A percentile compares a stretch with the other conserved stretches of the same genome.
These are phyloP conservation scores for Erebia epiphron DNA, from an alignment of 2,888 invertebrate genomes.

Conservation along the genomic window DNA sequence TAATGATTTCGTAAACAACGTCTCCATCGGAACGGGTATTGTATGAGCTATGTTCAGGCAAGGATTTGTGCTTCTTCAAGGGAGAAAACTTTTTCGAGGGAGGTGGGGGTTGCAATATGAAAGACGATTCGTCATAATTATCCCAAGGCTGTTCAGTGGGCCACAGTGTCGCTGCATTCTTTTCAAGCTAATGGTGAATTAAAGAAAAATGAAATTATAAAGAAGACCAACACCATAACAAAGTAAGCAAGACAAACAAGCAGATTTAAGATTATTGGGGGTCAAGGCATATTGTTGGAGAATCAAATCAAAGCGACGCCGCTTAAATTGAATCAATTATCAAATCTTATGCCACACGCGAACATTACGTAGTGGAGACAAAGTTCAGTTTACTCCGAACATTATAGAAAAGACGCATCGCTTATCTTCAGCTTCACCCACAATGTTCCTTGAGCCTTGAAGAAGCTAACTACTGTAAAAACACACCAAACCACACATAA, in stretches of 20 bases:
- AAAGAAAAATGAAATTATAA: constrained; percentile 51
- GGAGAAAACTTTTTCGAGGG: constrained; percentile 39
- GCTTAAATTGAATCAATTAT: too few relatives aligned
- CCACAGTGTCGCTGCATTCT: constrained; percentile 65
- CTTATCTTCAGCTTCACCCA: too few relatives aligned
- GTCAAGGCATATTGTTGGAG: neutral
- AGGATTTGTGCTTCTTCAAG: constrained; percentile 9
- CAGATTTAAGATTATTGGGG: neutral
- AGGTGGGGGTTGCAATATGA: constrained; percentile 58
- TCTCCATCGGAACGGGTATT: constrained; percentile 52
- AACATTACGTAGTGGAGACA: too few relatives aligned
- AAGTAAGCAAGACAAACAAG: constrained; percentile 29
- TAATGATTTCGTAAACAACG: constrained; percentile 64
- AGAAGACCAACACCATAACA: constrained; percentile 41
- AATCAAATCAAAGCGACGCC: too few relatives aligned
- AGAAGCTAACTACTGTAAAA: neutral
- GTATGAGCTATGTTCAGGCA: neutral
- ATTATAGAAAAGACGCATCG: too few relatives aligned
- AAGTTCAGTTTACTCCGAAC: too few relatives aligned
- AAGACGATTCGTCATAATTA: constrained; percentile 65
- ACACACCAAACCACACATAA: neutral
- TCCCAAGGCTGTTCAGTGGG: constrained; percentile 68
- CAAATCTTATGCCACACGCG: too few relatives aligned
- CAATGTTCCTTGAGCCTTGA: too few relatives aligned
- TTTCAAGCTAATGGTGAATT: constrained; percentile 73